Percentiles rank a stretch among this genome's conserved stretches.
Conservation (phyloP, 2,797 vertebrate genomes). For the Poecilia picta region DNA sequence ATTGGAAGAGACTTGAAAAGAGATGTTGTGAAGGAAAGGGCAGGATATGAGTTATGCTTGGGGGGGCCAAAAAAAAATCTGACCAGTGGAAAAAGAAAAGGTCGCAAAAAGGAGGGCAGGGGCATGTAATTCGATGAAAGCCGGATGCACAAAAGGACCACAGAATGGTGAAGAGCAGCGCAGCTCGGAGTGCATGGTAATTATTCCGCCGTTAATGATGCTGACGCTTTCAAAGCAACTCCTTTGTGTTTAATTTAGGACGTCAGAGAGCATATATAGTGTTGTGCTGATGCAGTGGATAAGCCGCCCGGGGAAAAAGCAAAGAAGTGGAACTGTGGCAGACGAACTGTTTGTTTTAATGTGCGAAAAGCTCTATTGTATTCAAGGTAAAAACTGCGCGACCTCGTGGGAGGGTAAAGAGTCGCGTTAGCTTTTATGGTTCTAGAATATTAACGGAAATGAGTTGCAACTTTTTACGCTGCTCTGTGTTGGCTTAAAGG, state of each 20-base stretch:
- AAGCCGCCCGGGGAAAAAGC: slow-evolving; percentile 28
- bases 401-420: neutral
- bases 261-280: slow-evolving; percentile 49
- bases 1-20: slow-evolving; percentile 28
- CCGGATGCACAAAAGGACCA: slow-evolving; percentile 27
- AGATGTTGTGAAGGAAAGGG: slow-evolving; percentile 23
- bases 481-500: neutral
- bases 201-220: slow-evolving; percentile 67
- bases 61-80: slow-evolving; percentile 12
- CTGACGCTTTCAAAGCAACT: slow-evolving; percentile 56
- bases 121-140: slow-evolving; percentile 26
- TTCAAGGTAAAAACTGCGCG: slow-evolving; percentile 7
- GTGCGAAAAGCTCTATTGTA: slow-evolving; percentile 1
- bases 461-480: no score
- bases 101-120: slow-evolving; percentile 19
- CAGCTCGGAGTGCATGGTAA: slow-evolving; percentile 52
- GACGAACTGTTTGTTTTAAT: slow-evolving; percentile 28
- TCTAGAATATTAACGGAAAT: neutral
- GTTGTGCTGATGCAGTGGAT: slow-evolving; percentile 40
- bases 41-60: slow-evolving; percentile 20
- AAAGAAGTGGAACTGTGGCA: slow-evolving; percentile 13
- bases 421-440: neutral
- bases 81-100: slow-evolving; percentile 14
- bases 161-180: slow-evolving; percentile 43
- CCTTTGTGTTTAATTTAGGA: slow-evolving; percentile 70